Conservation (phyloP, 1,140 invertebrate species). For the Drosophila micromelanica region DNA sequence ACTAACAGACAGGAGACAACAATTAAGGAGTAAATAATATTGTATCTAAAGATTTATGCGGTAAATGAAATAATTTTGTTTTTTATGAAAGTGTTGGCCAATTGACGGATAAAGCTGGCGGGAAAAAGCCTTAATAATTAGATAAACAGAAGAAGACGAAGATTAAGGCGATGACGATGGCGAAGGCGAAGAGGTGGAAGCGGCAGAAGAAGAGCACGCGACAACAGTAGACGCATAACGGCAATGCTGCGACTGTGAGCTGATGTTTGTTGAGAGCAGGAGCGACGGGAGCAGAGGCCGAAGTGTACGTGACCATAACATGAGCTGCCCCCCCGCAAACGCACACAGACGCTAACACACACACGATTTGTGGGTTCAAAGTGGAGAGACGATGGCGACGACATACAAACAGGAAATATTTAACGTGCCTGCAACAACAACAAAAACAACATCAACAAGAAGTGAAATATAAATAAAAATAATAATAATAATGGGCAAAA, state of each 20-base stretch:
- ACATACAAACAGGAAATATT: slow-evolving; percentile 79
- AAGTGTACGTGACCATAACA: slow-evolving; percentile 75
- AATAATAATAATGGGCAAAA: slow-evolving; percentile 78
- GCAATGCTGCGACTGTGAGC: slow-evolving; percentile 28
- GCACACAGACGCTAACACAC: slow-evolving; percentile 28
- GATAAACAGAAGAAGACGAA: slow-evolving; percentile 49
- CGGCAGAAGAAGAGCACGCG: slow-evolving; percentile 27
- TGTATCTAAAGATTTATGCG: slow-evolving; percentile 51
- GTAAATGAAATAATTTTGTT: slow-evolving; percentile 60
- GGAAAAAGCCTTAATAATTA: slow-evolving; percentile 74
- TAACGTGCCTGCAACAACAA: slow-evolving; percentile 76
- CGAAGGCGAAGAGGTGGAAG: not conserved
- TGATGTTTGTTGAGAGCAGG: slow-evolving; percentile 26
- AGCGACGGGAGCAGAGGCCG: slow-evolving; percentile 18
- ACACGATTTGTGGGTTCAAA: slow-evolving; percentile 66
- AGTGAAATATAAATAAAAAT: slow-evolving; percentile 79
- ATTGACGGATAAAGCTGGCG: slow-evolving; percentile 21
- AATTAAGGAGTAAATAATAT: slow-evolving; percentile 16
- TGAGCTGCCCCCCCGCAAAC: slow-evolving; percentile 55
- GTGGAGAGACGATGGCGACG: slow-evolving; percentile 54
- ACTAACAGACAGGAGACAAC: slow-evolving; percentile 14
- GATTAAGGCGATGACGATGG: not conserved
- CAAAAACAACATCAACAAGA: slow-evolving; percentile 57
- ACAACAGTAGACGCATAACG: slow-evolving; percentile 50
- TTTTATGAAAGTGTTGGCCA: slow-evolving; percentile 34